A percentile compares a stretch with the other conserved stretches of the same genome.
Conservation (phyloP, 1,140 invertebrate species). For the Sarcophaga peregrina region DNA sequence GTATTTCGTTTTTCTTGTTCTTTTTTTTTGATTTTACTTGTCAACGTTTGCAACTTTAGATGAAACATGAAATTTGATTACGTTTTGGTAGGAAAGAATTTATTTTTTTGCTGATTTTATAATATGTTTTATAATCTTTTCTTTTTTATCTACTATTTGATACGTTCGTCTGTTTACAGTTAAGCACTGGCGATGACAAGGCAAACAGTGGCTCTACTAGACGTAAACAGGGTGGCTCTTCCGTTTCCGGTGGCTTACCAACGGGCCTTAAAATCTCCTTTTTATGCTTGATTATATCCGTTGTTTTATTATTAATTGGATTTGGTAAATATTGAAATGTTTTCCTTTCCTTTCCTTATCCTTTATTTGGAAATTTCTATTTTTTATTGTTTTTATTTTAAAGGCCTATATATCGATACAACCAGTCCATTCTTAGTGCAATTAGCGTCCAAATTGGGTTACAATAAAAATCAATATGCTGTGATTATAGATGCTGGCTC, state of each 20-base stretch:
- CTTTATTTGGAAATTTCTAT: neutral
- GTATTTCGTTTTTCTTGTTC: neutral
- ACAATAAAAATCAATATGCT: slow-evolving; percentile 82
- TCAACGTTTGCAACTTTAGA: neutral
- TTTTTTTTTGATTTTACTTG: no score
- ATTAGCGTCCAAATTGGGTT: slow-evolving; percentile 75
- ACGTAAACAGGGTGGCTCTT: slow-evolving; percentile 31
- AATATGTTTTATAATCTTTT: neutral
- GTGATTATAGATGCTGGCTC: slow-evolving; percentile 97
- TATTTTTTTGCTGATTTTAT: neutral
- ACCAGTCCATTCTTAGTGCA: slow-evolving; percentile 71
- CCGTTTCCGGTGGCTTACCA: slow-evolving; percentile 47
- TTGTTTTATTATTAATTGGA: slow-evolving; percentile 57
- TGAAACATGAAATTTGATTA: slow-evolving; percentile 41
- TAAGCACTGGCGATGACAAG: slow-evolving; percentile 43
- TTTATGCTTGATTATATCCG: slow-evolving; percentile 61
- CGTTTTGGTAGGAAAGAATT: slow-evolving; percentile 24
- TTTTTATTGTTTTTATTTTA: slow-evolving; percentile 1
- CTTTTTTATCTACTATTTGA: neutral
- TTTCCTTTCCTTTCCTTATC: no score
- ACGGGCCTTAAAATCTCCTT: slow-evolving; percentile 62
- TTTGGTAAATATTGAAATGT: slow-evolving; percentile 58
- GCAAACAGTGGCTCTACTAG: neutral
- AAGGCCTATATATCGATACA: slow-evolving; percentile 60
- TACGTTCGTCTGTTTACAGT: slow-evolving; percentile 7